A percentile compares a stretch with the other conserved stretches of the same genome.
Evolutionary conservation across 1,140 invertebrate genomes (phyloP).

Genomic region (Ips nitidus): DNA sequence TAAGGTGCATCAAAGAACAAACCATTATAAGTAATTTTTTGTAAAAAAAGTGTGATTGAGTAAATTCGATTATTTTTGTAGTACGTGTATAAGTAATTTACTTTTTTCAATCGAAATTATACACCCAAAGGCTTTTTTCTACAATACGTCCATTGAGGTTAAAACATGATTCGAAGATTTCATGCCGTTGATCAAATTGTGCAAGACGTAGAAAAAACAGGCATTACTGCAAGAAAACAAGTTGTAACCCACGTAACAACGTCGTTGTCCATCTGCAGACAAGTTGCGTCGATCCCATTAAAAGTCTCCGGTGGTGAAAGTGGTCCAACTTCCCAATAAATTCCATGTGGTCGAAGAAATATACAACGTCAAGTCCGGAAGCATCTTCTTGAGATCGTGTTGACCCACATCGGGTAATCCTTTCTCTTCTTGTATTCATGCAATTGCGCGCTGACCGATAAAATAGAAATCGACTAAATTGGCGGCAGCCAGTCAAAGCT

Average conservation of each 20-base stretch:
- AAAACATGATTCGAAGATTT: no score
- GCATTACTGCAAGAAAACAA: not conserved
- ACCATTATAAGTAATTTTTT: no score
- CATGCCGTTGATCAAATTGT: no score
- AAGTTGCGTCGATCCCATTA: slow-evolving; percentile 20
- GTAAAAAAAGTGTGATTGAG: no score
- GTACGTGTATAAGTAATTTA: no score
- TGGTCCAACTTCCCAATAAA: slow-evolving; percentile 32
- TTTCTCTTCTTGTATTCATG: slow-evolving; percentile 36
- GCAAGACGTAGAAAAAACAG: no score
- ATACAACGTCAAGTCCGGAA: slow-evolving; percentile 30
- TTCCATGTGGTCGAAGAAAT: slow-evolving; percentile 23
- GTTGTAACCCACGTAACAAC: not conserved
- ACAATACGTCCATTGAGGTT: no score
- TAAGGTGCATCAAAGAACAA: no score
- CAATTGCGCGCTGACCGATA: slow-evolving; percentile 33
- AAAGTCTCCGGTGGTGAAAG: slow-evolving; percentile 22
- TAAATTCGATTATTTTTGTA: no score
- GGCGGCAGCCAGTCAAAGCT: slow-evolving; percentile 18
- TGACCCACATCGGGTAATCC: slow-evolving; percentile 37
- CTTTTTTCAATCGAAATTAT: no score
- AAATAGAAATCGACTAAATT: slow-evolving; percentile 41
- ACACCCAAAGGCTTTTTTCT: no score
- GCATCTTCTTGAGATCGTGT: slow-evolving; percentile 31
- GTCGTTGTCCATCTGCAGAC: slow-evolving; percentile 10